Evolutionary conservation across 2,888 invertebrate species (phyloP), one percentile per base, ranked within the genome.

Genomic region (Cordilura impudica): DNA sequence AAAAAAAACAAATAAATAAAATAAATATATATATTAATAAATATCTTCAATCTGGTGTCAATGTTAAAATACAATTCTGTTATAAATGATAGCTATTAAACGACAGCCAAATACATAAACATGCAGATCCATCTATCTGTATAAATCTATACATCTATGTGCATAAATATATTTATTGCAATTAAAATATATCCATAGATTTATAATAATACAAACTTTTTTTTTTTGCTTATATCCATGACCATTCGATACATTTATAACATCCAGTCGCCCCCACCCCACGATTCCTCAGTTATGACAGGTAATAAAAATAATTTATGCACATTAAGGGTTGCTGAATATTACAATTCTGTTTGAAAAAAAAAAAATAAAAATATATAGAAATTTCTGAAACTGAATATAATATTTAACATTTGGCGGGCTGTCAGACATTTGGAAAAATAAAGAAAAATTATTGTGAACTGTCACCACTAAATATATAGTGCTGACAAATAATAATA

Each of bases 281-380:
- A 23, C 26, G 39, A 26, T n/a, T 1, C 18, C 29, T 18, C 19
- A 74, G 21, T 71, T 79, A 84, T 87, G 87, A 87, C 88, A 87
- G 87, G 88, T 87, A 87, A 87, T 87, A 87, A 88, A 88, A 87
- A 86, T 88, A 86, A 87, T 88, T 87, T 87, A 87, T 87, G 88
- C 84, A 81, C 83, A 81, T 85, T 84, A 88, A 87, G 87, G 88
- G 87, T 88, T 86, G 88, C 81, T 80, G 65, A 72, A 73, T 73
- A 73, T 72, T 65, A 67, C 56, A 60, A 43, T 53, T 10, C n/a
- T 23, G 12, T 43, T 14, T 23, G 45, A 14, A 66, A 43, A 43
- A 51, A 45, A 12, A 60, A 35, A 43, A 65, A 65, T 39, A 43
- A 23, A 23, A 35, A 12, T 19, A 21, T 21, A 23, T 4, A 47